phyloP scores from a whole-genome alignment of 2,113 vertebrate species.

The Prunella himalayana region DNA sequence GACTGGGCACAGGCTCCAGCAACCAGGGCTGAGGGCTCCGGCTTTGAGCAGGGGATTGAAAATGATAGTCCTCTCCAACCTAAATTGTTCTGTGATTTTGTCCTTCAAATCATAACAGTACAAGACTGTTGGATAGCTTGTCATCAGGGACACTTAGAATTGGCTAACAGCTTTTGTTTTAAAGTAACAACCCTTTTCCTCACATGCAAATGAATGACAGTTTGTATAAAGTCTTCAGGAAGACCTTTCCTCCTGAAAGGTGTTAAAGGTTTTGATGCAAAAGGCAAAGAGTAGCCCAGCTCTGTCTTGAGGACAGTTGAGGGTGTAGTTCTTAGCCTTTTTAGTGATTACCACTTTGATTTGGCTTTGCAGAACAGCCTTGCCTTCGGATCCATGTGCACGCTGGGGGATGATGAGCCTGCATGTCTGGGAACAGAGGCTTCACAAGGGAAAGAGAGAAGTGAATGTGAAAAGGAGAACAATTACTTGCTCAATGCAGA shows the following conservation, averaged over 20 bases:
- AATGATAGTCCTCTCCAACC: not conserved
- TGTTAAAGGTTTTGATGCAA: not conserved
- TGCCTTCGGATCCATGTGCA: conserved; percentile 1
- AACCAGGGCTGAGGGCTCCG: not conserved
- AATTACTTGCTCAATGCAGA: conserved; percentile 74
- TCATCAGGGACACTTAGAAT: not conserved
- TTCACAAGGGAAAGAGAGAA: conserved; percentile 17
- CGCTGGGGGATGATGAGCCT: conserved; percentile 12
- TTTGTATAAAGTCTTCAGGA: not conserved
- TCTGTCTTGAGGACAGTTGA: not conserved
- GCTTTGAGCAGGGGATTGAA: not conserved
- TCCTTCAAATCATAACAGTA: not conserved
- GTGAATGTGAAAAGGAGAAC: conserved; percentile 51
- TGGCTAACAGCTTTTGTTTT: not conserved
- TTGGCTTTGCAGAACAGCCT: not conserved
- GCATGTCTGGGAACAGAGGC: not conserved
- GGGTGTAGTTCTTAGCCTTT: not conserved
- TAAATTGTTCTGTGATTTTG: not conserved
- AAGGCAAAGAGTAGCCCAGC: not conserved
- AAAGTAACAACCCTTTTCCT: not conserved
- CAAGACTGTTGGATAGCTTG: not conserved
- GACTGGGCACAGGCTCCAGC: not conserved
- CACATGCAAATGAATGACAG: not conserved
- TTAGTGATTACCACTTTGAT: not conserved
- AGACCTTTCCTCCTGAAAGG: not conserved